Conservation (phyloP, 2,797 vertebrate genomes). For the Octomys mimax region DNA sequence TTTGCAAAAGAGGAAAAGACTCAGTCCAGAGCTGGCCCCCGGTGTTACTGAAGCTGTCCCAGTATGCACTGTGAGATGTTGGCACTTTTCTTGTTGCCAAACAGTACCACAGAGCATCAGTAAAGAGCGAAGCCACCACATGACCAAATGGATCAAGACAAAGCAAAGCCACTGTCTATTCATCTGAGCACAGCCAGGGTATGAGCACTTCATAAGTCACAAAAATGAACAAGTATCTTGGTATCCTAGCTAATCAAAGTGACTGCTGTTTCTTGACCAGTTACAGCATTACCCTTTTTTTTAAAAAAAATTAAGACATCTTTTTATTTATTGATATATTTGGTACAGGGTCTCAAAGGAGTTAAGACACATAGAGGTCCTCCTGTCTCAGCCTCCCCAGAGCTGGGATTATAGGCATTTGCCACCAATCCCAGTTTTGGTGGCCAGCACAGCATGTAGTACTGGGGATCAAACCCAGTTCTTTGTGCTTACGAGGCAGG, state of each 20-base stretch:
- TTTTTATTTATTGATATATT: too few species aligned
- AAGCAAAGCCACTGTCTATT: neutral
- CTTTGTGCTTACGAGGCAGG: too few species aligned
- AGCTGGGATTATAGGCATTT: too few species aligned
- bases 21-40: neutral
- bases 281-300: neutral
- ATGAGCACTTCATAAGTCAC: neutral
- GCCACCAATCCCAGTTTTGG: too few species aligned
- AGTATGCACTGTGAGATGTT: neutral
- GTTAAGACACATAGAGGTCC: too few species aligned
- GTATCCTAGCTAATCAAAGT: neutral
- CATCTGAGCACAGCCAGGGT: neutral
- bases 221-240: neutral
- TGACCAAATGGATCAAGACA: neutral
- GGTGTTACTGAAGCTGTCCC: neutral
- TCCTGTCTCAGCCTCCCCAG: too few species aligned
- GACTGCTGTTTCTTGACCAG: neutral
- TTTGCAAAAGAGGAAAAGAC: conserved; percentile 16
- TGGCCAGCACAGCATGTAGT: too few species aligned
- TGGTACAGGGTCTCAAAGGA: too few species aligned
- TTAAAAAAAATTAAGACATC: too few species aligned
- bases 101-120: neutral
- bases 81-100: neutral
- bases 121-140: neutral
- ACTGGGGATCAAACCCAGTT: too few species aligned